phyloP scores from a whole-genome alignment of 2,113 vertebrate species.

The Pachycephala philippinensis region DNA sequence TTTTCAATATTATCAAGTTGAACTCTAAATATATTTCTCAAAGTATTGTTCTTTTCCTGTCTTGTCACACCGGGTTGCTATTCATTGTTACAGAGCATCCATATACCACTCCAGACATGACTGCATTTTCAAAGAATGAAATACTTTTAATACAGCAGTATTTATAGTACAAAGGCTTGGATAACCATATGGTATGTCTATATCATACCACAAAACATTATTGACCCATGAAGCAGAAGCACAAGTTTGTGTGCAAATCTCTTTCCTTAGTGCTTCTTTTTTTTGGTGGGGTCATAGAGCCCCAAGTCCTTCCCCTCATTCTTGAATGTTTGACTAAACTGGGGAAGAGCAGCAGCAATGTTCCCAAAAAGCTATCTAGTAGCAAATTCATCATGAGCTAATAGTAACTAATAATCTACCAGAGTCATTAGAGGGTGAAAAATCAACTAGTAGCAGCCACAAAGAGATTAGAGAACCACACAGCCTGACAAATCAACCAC shows the following conservation, averaged over 20 bases:
- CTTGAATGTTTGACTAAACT: neutral
- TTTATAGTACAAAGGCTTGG: constrained; percentile 13
- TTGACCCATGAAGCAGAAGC: neutral
- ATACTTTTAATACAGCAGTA: neutral
- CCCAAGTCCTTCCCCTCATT: neutral
- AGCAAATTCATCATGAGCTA: neutral
- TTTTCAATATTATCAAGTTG: neutral
- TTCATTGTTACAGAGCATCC: neutral
- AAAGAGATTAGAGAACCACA: neutral
- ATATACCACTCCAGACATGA: neutral
- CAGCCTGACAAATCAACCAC: neutral
- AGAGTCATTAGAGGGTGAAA: neutral
- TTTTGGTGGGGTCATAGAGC: neutral
- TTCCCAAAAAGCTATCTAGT: neutral
- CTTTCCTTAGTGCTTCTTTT: neutral
- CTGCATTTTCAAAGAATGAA: constrained; percentile 48
- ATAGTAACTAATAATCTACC: neutral
- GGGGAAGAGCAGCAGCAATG: neutral
- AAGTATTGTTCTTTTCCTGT: neutral
- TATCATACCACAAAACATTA: neutral
- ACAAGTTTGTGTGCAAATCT: neutral
- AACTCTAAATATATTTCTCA: neutral
- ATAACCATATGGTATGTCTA: neutral
- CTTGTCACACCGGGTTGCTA: neutral
- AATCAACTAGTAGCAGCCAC: neutral